These are phyloP conservation scores for Drosophila atripex DNA, from an alignment of 2,888 invertebrate species.

Conservation along the genomic window DNA sequence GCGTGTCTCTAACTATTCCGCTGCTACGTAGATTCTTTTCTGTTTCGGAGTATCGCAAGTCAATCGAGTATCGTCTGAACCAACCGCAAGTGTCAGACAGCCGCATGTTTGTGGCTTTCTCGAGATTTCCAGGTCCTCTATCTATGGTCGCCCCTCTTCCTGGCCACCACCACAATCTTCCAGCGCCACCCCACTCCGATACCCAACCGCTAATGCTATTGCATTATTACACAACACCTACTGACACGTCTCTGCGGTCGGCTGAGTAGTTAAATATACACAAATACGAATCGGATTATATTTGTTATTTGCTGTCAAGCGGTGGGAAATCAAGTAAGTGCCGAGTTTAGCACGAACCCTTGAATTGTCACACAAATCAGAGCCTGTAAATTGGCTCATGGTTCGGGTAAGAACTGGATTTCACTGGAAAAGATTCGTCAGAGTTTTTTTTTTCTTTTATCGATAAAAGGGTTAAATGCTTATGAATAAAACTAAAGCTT, in stretches of 20 bases:
- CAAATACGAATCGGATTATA: constrained; percentile 12
- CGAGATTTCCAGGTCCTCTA: not conserved
- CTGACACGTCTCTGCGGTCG: constrained; percentile 60
- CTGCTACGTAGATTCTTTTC: constrained; percentile 20
- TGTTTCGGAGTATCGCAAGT: constrained; percentile 57
- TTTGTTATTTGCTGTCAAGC: constrained; percentile 33
- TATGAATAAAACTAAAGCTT: too few species aligned
- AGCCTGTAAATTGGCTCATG: constrained; percentile 1
- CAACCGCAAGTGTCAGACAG: constrained; percentile 53
- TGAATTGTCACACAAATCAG: constrained; percentile 7
- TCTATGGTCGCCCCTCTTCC: not conserved
- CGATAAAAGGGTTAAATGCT: too few species aligned
- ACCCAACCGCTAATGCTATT: constrained; percentile 27
- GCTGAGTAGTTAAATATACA: constrained; percentile 43
- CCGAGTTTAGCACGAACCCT: not conserved
- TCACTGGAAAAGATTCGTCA: not conserved
- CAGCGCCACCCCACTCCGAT: not conserved
- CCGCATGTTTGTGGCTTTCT: constrained; percentile 59
- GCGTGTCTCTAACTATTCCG: too few species aligned
- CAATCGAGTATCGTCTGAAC: constrained; percentile 46
- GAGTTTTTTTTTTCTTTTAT: not conserved
- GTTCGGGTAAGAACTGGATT: not conserved
- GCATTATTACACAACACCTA: constrained; percentile 61
- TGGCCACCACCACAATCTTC: not conserved
- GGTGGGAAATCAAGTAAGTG: constrained; percentile 4